Conservation (phyloP, 1,140 invertebrate species). For the Hylaeus volcanicus region DNA sequence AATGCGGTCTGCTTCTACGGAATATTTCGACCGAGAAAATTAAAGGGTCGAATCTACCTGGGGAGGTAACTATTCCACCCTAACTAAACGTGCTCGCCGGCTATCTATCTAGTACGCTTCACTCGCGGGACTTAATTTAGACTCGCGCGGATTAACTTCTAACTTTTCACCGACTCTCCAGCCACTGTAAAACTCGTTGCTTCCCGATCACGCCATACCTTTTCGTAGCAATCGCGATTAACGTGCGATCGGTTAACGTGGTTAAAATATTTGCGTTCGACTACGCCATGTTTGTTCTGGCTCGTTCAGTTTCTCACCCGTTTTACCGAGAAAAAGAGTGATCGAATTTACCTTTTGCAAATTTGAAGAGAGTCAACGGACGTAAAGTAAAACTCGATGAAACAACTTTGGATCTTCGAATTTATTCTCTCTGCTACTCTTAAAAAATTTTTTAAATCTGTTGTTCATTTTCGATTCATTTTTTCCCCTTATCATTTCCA, state of each 20-base stretch:
- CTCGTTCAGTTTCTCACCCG: too few species aligned
- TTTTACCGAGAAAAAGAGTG: too few species aligned
- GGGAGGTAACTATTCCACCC: constrained; percentile 15
- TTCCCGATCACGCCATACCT: constrained; percentile 2
- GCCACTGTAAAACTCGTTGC: constrained; percentile 14
- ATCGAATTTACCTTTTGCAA: too few species aligned
- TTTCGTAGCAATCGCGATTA: not conserved
- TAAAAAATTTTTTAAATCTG: too few species aligned
- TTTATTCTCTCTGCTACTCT: too few species aligned
- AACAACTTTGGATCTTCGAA: too few species aligned
- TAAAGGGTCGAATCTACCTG: constrained; percentile 35
- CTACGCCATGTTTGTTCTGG: not conserved
- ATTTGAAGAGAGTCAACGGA: too few species aligned
- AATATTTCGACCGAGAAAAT: constrained; percentile 35
- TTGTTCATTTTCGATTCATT: too few species aligned
- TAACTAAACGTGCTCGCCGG: constrained; percentile 36
- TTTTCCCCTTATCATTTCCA: too few species aligned
- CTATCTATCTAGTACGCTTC: constrained; percentile 34
- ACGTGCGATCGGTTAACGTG: not conserved
- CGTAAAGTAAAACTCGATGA: too few species aligned
- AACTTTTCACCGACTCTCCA: constrained; percentile 37
- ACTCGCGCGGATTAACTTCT: constrained; percentile 47
- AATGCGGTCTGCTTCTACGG: not conserved
- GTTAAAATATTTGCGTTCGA: not conserved
- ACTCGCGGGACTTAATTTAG: constrained; percentile 44